phyloP scores from a whole-genome alignment of 2,797 vertebrate genomes.

The Pangasius mekongensis region DNA sequence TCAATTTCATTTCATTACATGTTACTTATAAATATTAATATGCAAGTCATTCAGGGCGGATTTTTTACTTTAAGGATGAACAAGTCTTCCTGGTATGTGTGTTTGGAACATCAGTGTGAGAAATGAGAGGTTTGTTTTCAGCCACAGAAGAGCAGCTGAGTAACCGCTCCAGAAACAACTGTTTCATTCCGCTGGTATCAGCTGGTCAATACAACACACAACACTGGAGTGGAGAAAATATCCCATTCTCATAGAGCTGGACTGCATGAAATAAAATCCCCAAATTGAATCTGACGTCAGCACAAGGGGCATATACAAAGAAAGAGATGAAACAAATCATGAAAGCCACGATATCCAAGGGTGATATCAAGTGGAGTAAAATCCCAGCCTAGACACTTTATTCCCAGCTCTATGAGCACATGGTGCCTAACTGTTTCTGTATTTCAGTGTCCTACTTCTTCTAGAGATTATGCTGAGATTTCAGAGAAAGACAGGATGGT shows the following conservation, averaged over 20 bases:
- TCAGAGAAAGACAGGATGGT: conserved; percentile 57
- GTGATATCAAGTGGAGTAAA: conserved; percentile 10
- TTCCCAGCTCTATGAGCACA: conserved; percentile 6
- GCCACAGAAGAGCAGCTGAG: conserved; percentile 31
- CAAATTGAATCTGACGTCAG: conserved; percentile 25
- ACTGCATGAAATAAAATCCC: conserved; percentile 19
- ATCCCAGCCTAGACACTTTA: conserved; percentile 17
- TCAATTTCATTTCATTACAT: neutral
- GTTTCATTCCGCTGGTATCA: conserved; percentile 43
- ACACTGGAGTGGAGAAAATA: conserved; percentile 1
- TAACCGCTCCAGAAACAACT: conserved; percentile 34
- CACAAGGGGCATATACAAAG: conserved; percentile 30
- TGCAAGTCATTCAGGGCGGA: neutral
- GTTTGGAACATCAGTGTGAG: conserved; percentile 24
- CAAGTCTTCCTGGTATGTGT: conserved; percentile 4
- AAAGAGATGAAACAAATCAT: conserved; percentile 36
- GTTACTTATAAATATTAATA: neutral
- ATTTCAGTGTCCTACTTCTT: conserved; percentile 41
- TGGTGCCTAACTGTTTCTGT: conserved; percentile 12
- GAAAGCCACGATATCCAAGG: conserved; percentile 25
- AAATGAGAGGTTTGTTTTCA: conserved; percentile 28
- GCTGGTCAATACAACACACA: conserved; percentile 42
- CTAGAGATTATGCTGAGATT: conserved; percentile 51
- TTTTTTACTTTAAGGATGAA: neutral
- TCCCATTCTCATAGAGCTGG: conserved; percentile 27